phyloP scores from a whole-genome alignment of 2,888 invertebrate species.

The Pristionchus maxplancki region DNA sequence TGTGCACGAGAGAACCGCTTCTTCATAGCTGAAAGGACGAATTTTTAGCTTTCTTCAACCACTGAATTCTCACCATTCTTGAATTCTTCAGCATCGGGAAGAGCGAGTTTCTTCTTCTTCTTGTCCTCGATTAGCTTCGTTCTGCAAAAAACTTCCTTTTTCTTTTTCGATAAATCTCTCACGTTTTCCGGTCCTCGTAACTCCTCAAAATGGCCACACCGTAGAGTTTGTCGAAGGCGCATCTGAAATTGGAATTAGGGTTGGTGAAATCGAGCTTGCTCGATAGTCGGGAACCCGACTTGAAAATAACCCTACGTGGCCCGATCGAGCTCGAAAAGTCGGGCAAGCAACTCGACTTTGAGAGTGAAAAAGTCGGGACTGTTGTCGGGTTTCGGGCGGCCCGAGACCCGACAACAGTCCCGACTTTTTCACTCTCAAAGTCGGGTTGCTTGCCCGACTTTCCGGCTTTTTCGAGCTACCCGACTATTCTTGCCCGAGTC shows the following conservation, averaged over 20 bases:
- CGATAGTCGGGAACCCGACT: too few relatives aligned
- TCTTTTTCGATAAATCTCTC: not conserved
- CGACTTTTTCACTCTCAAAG: too few relatives aligned
- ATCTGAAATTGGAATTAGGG: slow-evolving; percentile 82
- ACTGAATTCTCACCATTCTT: not conserved
- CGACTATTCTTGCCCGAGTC: too few relatives aligned
- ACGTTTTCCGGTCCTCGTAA: not conserved
- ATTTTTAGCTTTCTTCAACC: too few relatives aligned
- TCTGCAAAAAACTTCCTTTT: not conserved
- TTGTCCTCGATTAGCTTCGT: not conserved
- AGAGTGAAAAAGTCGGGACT: too few relatives aligned
- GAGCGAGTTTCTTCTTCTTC: not conserved
- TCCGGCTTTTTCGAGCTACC: too few relatives aligned
- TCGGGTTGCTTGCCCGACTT: too few relatives aligned
- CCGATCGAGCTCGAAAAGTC: too few relatives aligned
- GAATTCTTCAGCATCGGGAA: not conserved
- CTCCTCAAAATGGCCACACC: slow-evolving; percentile 90
- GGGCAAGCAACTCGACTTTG: too few relatives aligned
- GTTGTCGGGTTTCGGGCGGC: too few relatives aligned
- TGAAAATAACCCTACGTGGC: too few relatives aligned
- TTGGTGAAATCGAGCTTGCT: not conserved
- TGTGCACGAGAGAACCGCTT: slow-evolving; percentile 33
- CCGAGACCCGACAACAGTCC: too few relatives aligned
- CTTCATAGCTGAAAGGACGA: slow-evolving; percentile 5
- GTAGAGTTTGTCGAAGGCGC: slow-evolving; percentile 94